Evolutionary conservation across 2,888 invertebrate genomes (phyloP), one percentile per base, ranked within the genome.

Genomic region (Scelioninae gen. 2): DNA sequence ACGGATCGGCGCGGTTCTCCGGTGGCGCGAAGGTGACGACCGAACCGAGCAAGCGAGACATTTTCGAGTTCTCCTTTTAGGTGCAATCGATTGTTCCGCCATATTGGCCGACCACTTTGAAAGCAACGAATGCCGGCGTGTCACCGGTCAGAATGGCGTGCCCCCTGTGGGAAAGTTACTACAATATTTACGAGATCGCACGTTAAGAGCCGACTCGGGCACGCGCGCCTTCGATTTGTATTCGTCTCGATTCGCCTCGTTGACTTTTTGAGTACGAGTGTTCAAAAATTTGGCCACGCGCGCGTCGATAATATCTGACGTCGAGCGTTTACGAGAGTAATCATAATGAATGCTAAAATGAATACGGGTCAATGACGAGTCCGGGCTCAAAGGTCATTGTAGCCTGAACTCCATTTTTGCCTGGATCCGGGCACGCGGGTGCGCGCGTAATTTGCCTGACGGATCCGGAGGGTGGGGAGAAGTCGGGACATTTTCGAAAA

Each of bases 31-130:
- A 35, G 48, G 48, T 35, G 35, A 7, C 35, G 18, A 43, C 5
- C 50, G 52, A 52, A 13, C 65, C 19, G 25, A 71, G 45, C 68
- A 71, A 72, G 69, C 63, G 73, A 73, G 74, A 74, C 67, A 68
- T 71, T 70, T 68, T 70, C 61, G 72, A 74, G 67, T 72, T 70
- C 67, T 67, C 72, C 72, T 72, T 76, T 76, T 69, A 74, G 75
- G 79, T 80, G 82, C 79, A 81, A 83, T 83, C 82, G 78, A 82
- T 83, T 83, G 80, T 83, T 83, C 82, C 82, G 75, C 77, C 78
- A 80, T 82, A 80, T 81, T 77, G 78, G 79, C 67, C 78, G 75
- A 78, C 77, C 80, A 81, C 81, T 81, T 78, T 74, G 78, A 77
- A 78, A 60, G 78, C 79, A 79, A 78, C 69, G 81, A 78, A 81